A percentile compares a stretch with the other conserved stretches of the same genome.
phyloP scores from a whole-genome alignment of 2,797 vertebrate species.

The Muscicapa striata region DNA sequence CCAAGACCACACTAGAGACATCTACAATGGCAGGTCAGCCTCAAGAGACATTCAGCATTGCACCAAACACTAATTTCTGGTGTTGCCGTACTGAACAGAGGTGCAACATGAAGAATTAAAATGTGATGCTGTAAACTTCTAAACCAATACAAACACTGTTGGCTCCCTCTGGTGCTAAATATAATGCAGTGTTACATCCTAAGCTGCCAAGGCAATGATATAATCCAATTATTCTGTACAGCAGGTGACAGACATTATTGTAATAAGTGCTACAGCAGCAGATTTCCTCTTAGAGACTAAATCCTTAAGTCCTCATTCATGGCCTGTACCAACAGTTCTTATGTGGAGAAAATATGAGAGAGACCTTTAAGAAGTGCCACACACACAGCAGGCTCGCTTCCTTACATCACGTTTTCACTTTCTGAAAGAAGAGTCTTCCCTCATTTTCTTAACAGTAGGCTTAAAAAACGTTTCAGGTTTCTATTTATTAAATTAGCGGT shows the following conservation, averaged over 20 bases:
- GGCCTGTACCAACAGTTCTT: not conserved
- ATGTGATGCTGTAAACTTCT: not conserved
- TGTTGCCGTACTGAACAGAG: not conserved
- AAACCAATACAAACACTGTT: constrained; percentile 2
- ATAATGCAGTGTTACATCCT: not conserved
- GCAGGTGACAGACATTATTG: not conserved
- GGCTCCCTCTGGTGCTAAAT: constrained; percentile 66
- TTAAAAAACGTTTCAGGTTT: not conserved
- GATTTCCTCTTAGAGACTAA: not conserved
- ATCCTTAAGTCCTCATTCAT: not conserved
- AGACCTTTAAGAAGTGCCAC: not conserved
- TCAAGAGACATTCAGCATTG: not conserved
- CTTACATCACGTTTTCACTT: fast-evolving
- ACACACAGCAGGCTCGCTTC: fast-evolving
- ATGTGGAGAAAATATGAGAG: fast-evolving
- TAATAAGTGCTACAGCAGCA: not conserved
- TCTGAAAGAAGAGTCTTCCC: not conserved
- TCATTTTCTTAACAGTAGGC: not conserved
- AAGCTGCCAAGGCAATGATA: not conserved
- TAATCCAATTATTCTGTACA: not conserved
- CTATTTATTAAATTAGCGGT: not conserved
- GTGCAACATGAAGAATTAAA: not conserved
- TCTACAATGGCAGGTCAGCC: not conserved
- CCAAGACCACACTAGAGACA: not conserved
- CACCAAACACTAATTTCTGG: not conserved